Evolutionary conservation across 2,888 invertebrate genomes (phyloP), one percentile per base, ranked within the genome.

Genomic region (Hoplodrina blanda): DNA sequence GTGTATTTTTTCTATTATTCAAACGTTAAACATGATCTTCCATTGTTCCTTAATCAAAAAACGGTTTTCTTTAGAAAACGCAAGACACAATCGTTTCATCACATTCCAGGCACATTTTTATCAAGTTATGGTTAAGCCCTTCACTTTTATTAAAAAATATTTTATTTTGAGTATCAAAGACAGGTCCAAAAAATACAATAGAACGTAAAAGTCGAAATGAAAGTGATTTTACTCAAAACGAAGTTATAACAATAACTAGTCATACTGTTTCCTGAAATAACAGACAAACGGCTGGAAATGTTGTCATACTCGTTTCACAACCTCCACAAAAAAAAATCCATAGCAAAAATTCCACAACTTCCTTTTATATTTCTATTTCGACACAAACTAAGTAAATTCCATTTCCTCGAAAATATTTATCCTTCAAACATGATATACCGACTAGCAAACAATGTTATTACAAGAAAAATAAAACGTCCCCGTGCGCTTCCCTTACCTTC

Each of bases 371-470:
- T 63, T 63, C 53, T 69, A 56, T 71, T 70, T 69, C 66, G 59
- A 62, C 65, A 77, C 30, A 66, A 63, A 64, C 69, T 66, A 64
- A 69, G 50, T 64, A 71, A 80, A 74, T 73, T 76, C 61, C 73
- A 72, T 77, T 74, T 70, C 53, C 53, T 44, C 50, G 53, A 75
- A 80, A 72, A 77, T 82, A 70, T 76, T 69, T 80, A 76, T 67
- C 64, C 41, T 63, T 69, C 66, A 71, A 64, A 71, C 64, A 81
- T 72, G 66, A 69, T 66, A 70, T 62, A 71, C 55, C 71, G 61
- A 75, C 68, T 59, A 70, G n/a, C 68, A 71, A 78, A 76, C 68
- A 78, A 73, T 69, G 61, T 73, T 76, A 74, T 71, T 78, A 82
- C 55, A 61, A 56, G 63, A 62, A 68, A 71, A 75, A 78, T 78